Conservation (phyloP, 2,888 invertebrate species). For the Mylabris sibirica region DNA sequence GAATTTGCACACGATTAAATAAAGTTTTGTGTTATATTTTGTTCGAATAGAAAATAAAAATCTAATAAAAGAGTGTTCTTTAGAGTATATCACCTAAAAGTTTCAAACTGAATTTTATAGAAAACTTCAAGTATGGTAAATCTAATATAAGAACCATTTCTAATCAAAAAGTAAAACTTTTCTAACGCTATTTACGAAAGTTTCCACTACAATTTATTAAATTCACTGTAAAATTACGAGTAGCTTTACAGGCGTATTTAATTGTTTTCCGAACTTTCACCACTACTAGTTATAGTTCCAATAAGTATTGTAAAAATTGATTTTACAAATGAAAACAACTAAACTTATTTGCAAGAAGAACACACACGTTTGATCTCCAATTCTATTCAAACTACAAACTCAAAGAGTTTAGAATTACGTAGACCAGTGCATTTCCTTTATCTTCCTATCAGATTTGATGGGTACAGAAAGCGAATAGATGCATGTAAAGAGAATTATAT, state of each 20-base stretch:
- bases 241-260: slow-evolving; percentile 9
- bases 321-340: too few relatives aligned
- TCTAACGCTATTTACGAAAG: slow-evolving; percentile 43
- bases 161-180: slow-evolving; percentile 49
- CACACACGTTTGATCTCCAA: slow-evolving; percentile 11
- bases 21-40: slow-evolving; percentile 12
- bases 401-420: slow-evolving; percentile 28
- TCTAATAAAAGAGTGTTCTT: slow-evolving; percentile 39
- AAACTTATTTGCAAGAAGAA: too few relatives aligned
- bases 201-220: slow-evolving; percentile 28
- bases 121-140: slow-evolving; percentile 52
- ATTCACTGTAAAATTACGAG: slow-evolving; percentile 6
- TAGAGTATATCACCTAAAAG: slow-evolving; percentile 36
- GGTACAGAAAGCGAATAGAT: slow-evolving; percentile 6
- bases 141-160: slow-evolving; percentile 49
- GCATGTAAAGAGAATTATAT: slow-evolving; percentile 24
- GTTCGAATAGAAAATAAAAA: slow-evolving; percentile 25
- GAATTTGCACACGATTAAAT: slow-evolving; percentile 13
- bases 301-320: too few relatives aligned
- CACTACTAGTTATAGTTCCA: too few relatives aligned
- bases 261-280: too few relatives aligned
- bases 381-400: slow-evolving; percentile 31
- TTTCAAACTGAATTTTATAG: slow-evolving; percentile 49
- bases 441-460: slow-evolving; percentile 26
- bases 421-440: slow-evolving; percentile 20